Evolutionary conservation across 2,888 invertebrate genomes (phyloP).

Genomic region (Drosophila acutilabella): DNA sequence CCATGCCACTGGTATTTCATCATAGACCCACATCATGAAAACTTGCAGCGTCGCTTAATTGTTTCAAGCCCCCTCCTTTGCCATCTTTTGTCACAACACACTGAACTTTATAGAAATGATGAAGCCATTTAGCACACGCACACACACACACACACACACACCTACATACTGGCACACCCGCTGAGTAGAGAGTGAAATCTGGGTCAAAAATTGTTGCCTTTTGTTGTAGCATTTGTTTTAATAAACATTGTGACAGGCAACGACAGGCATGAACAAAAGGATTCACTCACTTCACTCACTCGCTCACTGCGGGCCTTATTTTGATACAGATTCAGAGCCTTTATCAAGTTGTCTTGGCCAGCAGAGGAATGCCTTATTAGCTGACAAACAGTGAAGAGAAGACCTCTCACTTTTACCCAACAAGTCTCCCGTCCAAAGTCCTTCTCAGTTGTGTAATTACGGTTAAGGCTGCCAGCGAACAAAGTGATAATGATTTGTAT

Average conservation of each 20-base stretch:
- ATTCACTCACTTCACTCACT: constrained; percentile 41
- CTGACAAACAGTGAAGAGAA: constrained; percentile 55
- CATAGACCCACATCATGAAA: constrained; percentile 26
- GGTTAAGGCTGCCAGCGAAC: constrained; percentile 67
- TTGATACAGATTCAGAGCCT: constrained; percentile 42
- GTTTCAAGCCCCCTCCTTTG: constrained; percentile 48
- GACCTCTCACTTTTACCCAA: neutral
- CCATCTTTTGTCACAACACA: constrained; percentile 46
- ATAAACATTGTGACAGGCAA: constrained; percentile 79
- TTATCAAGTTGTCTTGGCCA: constrained; percentile 70
- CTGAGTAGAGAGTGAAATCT: constrained; percentile 44
- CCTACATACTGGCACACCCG: constrained; percentile 3
- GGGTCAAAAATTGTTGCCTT: constrained; percentile 73
- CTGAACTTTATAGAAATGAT: constrained; percentile 75
- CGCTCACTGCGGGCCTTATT: constrained; percentile 29
- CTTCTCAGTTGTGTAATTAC: constrained; percentile 66
- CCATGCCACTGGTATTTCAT: constrained; percentile 8
- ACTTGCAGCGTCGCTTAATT: constrained; percentile 57
- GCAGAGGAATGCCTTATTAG: constrained; percentile 73
- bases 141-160: constrained; percentile 31
- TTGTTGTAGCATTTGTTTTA: constrained; percentile 77
- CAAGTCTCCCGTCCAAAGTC: constrained; percentile 1
- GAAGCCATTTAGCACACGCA: constrained; percentile 62
- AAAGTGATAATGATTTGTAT: constrained; percentile 82
- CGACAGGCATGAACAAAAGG: constrained; percentile 52